Conservation (phyloP, 1,140 invertebrate species). For the Drosophila repletoides region DNA sequence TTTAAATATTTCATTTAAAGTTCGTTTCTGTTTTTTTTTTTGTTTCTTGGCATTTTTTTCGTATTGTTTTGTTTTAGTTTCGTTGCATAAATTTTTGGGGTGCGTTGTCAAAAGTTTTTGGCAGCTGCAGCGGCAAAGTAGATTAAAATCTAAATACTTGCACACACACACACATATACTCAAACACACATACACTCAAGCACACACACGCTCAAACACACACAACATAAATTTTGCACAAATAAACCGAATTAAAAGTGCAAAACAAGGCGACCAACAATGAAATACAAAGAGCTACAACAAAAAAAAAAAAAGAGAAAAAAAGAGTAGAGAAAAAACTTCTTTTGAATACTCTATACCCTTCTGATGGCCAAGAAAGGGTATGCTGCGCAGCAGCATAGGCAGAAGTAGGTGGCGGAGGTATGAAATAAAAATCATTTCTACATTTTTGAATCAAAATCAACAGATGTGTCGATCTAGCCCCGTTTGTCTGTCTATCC, state of each 20-base stretch:
- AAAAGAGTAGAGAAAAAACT: not conserved
- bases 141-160: conserved; percentile 76
- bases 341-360: not conserved
- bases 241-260: conserved; percentile 77
- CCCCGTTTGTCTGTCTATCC: no score
- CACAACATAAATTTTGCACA: conserved; percentile 57
- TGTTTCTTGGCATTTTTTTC: not conserved
- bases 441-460: no score
- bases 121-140: conserved; percentile 75
- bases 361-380: no score
- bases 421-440: not conserved
- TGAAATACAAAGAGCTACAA: conserved; percentile 14
- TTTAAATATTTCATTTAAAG: conserved; percentile 30
- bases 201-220: not conserved
- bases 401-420: not conserved
- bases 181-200: conserved; percentile 9
- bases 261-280: conserved; percentile 64
- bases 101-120: conserved; percentile 67
- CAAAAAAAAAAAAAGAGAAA: conserved; percentile 14
- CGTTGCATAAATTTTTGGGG: conserved; percentile 49
- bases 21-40: conserved; percentile 23
- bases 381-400: no score
- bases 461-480: no score
- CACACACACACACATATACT: conserved; percentile 41
- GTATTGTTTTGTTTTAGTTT: not conserved